phyloP scores from a whole-genome alignment of 2,888 invertebrate species.

The Nipponacmea schrenckii region DNA sequence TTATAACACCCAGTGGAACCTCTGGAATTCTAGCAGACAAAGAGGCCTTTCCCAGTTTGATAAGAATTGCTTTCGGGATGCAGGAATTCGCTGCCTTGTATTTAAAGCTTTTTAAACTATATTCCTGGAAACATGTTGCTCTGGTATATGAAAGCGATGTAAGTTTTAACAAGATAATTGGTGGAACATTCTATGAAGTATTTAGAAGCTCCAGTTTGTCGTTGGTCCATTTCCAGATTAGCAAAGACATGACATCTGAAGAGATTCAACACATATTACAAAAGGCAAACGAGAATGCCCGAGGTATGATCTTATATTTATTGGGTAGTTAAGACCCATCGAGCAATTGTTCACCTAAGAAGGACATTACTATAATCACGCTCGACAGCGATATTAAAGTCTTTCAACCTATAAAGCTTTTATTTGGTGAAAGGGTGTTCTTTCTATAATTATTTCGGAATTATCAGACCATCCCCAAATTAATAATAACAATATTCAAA shows the following conservation, averaged over 20 bases:
- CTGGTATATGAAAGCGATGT: slow-evolving; percentile 22
- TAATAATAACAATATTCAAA: no score
- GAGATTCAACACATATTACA: slow-evolving; percentile 16
- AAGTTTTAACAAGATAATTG: slow-evolving; percentile 11
- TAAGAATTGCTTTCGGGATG: slow-evolving; percentile 37
- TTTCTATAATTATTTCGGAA: no score
- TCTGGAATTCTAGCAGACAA: slow-evolving; percentile 26
- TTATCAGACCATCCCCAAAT: no score
- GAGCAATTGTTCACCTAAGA: no score
- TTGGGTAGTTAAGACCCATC: no score
- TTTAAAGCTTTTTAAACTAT: slow-evolving; percentile 18
- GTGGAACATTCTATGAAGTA: slow-evolving; percentile 12
- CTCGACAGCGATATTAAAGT: no score
- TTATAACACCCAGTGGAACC: slow-evolving; percentile 31
- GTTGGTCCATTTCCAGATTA: slow-evolving; percentile 22
- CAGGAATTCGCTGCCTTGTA: slow-evolving; percentile 32
- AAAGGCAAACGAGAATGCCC: slow-evolving; percentile 26
- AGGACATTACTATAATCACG: no score
- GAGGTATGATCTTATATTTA: slow-evolving; percentile 28
- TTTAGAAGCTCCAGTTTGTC: slow-evolving; percentile 6
- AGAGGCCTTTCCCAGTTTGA: slow-evolving; percentile 34
- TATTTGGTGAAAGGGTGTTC: no score
- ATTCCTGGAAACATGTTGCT: slow-evolving; percentile 29
- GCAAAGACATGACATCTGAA: slow-evolving; percentile 24
- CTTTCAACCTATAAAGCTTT: no score